Evolutionary conservation across 1,140 invertebrate genomes (phyloP).

Genomic region (Camponotus floridanus): DNA sequence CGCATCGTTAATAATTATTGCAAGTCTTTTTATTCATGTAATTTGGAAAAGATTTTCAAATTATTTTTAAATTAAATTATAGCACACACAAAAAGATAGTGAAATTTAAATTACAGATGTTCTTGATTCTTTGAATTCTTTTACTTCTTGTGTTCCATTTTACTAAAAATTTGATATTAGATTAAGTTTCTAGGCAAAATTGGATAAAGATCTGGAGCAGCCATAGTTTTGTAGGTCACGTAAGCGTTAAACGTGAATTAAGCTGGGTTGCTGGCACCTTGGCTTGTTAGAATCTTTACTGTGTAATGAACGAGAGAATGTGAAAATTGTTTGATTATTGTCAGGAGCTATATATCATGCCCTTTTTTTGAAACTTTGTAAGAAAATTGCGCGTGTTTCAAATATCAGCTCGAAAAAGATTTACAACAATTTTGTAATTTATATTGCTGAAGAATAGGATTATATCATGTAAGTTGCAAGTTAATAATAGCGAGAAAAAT

Average conservation of each 20-base stretch:
- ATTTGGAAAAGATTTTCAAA: not conserved
- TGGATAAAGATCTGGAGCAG: constrained; percentile 21
- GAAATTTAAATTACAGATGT: constrained; percentile 16
- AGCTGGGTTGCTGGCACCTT: constrained; percentile 39
- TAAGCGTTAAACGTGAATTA: constrained; percentile 56
- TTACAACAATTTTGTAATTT: not conserved
- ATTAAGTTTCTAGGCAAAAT: constrained; percentile 45
- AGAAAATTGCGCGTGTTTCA: not conserved
- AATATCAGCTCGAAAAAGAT: not conserved
- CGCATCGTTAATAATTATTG: not conserved
- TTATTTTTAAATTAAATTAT: not conserved
- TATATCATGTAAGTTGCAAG: not conserved
- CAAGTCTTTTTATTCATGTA: not conserved
- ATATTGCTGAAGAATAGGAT: not conserved
- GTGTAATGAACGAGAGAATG: constrained; percentile 33
- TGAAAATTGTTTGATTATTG: constrained; percentile 24
- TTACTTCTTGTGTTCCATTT: not conserved
- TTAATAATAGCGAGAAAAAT: too few species aligned
- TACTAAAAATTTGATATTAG: constrained; percentile 47
- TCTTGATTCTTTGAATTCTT: not conserved
- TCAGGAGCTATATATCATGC: constrained; percentile 38
- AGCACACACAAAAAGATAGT: not conserved
- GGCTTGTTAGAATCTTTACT: constrained; percentile 58
- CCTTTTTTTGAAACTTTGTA: not conserved
- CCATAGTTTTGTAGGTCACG: constrained; percentile 25